A percentile compares a stretch with the other conserved stretches of the same genome.
These are phyloP conservation scores for Euthynnus affinis DNA, from an alignment of 2,797 vertebrate genomes.

Conservation along the genomic window DNA sequence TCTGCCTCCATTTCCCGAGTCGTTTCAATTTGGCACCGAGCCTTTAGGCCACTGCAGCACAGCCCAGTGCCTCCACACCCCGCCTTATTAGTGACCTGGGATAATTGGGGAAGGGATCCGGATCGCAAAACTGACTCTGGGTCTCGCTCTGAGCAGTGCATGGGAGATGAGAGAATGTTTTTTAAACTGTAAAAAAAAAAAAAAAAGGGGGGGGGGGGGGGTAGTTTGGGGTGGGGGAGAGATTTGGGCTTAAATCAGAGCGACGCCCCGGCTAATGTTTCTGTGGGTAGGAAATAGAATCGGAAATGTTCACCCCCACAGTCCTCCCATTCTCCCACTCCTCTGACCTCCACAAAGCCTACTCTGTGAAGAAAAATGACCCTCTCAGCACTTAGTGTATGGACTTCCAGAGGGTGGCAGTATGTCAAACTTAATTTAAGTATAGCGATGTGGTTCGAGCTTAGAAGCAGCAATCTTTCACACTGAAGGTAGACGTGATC, in stretches of 20 bases:
- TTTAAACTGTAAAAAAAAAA: conserved; percentile 49
- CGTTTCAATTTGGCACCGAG: conserved; percentile 78
- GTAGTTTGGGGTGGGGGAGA: conserved; percentile 10
- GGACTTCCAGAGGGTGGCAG: conserved; percentile 42
- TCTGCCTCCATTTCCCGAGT: conserved; percentile 72
- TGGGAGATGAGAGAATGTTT: conserved; percentile 73
- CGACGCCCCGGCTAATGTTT: conserved; percentile 67
- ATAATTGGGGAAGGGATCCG: conserved; percentile 80
- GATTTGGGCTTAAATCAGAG: conserved; percentile 62
- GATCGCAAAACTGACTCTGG: conserved; percentile 58
- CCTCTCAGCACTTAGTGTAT: conserved; percentile 56
- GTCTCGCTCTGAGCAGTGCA: conserved; percentile 61
- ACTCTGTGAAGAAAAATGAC: conserved; percentile 65
- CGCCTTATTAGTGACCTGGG: conserved; percentile 81
- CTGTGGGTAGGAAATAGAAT: conserved; percentile 66
- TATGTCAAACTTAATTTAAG: conserved; percentile 49
- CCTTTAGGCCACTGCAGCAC: conserved; percentile 76
- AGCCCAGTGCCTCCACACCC: conserved; percentile 78
- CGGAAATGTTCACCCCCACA: conserved; percentile 62
- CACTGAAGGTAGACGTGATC: conserved; percentile 4
- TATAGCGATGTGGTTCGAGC: conserved; percentile 34
- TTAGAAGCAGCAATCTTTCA: conserved; percentile 36
- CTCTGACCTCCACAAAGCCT: conserved; percentile 67
- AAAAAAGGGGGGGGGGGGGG: background rate
- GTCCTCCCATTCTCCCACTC: conserved; percentile 28